These are phyloP conservation scores for Actinia tenebrosa DNA, from an alignment of 64 coral and sea anemone genomes.

Conservation along the genomic window DNA sequence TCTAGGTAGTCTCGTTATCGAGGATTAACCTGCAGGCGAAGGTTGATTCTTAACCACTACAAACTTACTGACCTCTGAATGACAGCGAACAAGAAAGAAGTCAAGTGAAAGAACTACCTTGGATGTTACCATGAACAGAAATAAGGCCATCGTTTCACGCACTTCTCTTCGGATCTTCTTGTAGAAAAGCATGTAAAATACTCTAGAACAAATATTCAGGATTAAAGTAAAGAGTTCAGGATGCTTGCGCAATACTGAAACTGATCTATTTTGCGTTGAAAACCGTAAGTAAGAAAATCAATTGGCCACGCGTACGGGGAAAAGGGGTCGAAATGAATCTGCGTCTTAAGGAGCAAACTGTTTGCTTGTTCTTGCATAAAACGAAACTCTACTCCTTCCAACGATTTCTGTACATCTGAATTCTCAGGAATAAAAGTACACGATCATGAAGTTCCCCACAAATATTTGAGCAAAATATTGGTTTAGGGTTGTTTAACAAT, in stretches of 20 bases:
- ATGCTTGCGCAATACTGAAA: background rate
- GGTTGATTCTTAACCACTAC: conserved; percentile 2
- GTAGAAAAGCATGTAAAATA: too few relatives aligned
- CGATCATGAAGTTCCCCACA: background rate
- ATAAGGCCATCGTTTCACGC: background rate
- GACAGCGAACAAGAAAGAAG: conserved; percentile 16
- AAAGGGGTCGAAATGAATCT: too few relatives aligned
- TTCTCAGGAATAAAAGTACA: background rate
- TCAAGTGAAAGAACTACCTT: background rate
- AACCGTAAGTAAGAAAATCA: background rate
- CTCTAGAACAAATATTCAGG: background rate
- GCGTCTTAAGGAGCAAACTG: background rate
- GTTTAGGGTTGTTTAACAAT: too few relatives aligned
- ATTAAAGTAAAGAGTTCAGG: background rate
- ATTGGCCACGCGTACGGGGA: background rate
- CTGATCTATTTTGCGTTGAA: background rate
- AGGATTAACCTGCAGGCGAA: conserved; percentile 1
- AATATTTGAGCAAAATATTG: background rate
- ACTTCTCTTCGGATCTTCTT: too few relatives aligned
- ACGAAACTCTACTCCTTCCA: background rate
- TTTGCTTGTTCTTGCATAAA: background rate
- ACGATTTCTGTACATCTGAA: background rate
- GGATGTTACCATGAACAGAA: background rate
- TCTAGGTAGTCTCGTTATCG: background rate
- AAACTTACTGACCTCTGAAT: conserved; percentile 4